Base-by-base conservation (phyloP, 2,888 invertebrate genomes). In the Globia sparganii region DNA sequence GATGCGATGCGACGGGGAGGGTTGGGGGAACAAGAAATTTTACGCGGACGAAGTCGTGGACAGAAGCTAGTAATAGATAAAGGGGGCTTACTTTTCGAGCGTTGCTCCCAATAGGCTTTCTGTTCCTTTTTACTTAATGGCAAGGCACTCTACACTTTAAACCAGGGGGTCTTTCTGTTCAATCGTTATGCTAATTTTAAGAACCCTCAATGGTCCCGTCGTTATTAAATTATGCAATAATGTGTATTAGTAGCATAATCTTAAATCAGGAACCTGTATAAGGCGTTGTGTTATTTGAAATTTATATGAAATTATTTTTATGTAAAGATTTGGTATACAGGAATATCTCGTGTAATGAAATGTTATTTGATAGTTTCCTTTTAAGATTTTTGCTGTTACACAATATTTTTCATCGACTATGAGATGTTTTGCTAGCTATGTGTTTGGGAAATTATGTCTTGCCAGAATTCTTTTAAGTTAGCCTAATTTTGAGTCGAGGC, bases 171-270 rank as follows among this genome's bases (percentile, higher is more conserved):
- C 85, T 77, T 3, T 25, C 46, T 4, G 15, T 72, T 78, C 62
- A 81, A 72, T 25, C 66, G 64, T 73, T 84, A 84, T 85, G 85
- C 58, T 18, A 84, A 84, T 84, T 72, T 72, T 61, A 58, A 81
- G 74, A 67, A 72, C 64, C 28, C 56, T 70, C 13, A 37, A 84
- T 78, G 64, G 31, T 67, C 31, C 13, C 31, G 15, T 70, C 70
- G 69, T 61, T 72, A 72, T 83, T 66, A 71, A 75, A 72, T 78
- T 78, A 65, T 72, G 59, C 81, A 81, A 59, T 71, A 62, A 66
- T 62, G 34, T 37, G 53, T 65, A 68, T 73, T 74, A 74, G 67
- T 65, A 31, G n/a, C 58, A 68, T 83, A 34, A 83, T 72, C 31
- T 69, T 81, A 68, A 53, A 77, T 71, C 46, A 70, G n/a, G 18